Conservation (phyloP, 2,797 vertebrate species). For the Sebastes ruberrimus region DNA sequence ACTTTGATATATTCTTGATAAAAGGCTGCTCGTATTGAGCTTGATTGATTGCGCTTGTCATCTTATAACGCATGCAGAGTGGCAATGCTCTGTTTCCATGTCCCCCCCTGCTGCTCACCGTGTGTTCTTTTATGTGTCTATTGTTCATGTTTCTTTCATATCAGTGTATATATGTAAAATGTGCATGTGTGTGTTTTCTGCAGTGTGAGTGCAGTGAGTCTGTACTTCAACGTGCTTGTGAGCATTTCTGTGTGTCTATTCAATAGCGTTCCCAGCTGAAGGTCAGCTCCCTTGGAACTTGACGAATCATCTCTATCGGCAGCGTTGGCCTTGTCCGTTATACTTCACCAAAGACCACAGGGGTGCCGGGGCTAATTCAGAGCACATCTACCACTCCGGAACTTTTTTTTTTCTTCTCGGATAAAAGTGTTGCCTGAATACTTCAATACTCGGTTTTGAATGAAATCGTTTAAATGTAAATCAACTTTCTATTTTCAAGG, state of each 20-base stretch:
- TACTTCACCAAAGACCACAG: slow-evolving; percentile 30
- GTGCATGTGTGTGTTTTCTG: background rate
- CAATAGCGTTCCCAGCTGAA: slow-evolving; percentile 41
- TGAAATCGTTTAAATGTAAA: background rate
- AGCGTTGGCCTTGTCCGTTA: slow-evolving; percentile 42
- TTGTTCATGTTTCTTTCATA: background rate
- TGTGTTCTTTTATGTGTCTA: background rate
- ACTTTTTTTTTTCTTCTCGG: background rate
- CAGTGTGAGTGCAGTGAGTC: background rate
- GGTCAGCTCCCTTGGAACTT: slow-evolving; percentile 61
- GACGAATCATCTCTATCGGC: slow-evolving; percentile 59
- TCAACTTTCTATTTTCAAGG: background rate
- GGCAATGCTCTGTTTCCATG: background rate
- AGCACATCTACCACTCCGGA: background rate
- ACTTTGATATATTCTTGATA: slow-evolving; percentile 23
- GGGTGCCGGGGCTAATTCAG: slow-evolving; percentile 10
- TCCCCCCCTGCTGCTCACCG: background rate
- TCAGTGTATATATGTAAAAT: background rate
- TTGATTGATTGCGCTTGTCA: slow-evolving; percentile 33
- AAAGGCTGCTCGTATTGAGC: background rate
- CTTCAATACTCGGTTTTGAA: background rate
- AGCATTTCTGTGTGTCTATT: slow-evolving; percentile 3
- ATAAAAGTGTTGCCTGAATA: background rate
- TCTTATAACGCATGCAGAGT: slow-evolving; percentile 5
- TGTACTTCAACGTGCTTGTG: background rate